These are phyloP conservation scores for Ectropis grisescens DNA, from an alignment of 1,140 invertebrate species.

Conservation along the genomic window DNA sequence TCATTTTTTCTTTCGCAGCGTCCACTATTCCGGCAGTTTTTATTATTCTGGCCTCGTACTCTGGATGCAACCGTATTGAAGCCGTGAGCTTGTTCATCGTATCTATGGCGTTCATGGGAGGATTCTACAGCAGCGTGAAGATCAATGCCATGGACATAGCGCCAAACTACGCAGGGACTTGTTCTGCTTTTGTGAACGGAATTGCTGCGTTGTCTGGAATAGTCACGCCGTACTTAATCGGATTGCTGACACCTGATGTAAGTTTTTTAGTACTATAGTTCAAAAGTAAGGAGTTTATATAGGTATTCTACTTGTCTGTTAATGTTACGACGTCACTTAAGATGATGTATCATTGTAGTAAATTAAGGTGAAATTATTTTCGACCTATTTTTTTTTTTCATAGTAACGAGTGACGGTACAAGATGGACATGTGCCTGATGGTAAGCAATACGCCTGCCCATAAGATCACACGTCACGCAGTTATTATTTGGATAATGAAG, in stretches of 20 bases:
- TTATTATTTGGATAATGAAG: too few species aligned
- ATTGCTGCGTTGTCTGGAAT: constrained; percentile 87
- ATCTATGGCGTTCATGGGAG: constrained; percentile 81
- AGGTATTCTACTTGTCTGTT: too few species aligned
- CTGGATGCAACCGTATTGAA: constrained; percentile 76
- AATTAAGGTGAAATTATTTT: too few species aligned
- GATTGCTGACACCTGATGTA: constrained; percentile 80
- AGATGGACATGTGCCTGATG: too few species aligned
- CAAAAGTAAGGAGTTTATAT: too few species aligned
- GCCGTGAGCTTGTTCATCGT: constrained; percentile 78
- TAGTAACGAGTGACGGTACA: too few species aligned
- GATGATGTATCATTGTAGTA: too few species aligned
- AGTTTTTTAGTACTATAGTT: too few species aligned
- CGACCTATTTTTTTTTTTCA: too few species aligned
- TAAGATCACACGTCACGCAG: too few species aligned
- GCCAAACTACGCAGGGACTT: constrained; percentile 85
- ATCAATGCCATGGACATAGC: constrained; percentile 88
- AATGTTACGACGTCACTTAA: too few species aligned
- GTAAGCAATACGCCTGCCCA: too few species aligned
- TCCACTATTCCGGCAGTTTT: constrained; percentile 81
- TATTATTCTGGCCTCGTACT: constrained; percentile 84
- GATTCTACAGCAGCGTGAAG: constrained; percentile 82
- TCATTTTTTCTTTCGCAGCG: constrained; percentile 67
- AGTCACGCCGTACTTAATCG: constrained; percentile 79
- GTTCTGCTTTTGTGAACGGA: constrained; percentile 89